Conservation (phyloP, 2,888 invertebrate species). For the Stomorhina lunata region DNA sequence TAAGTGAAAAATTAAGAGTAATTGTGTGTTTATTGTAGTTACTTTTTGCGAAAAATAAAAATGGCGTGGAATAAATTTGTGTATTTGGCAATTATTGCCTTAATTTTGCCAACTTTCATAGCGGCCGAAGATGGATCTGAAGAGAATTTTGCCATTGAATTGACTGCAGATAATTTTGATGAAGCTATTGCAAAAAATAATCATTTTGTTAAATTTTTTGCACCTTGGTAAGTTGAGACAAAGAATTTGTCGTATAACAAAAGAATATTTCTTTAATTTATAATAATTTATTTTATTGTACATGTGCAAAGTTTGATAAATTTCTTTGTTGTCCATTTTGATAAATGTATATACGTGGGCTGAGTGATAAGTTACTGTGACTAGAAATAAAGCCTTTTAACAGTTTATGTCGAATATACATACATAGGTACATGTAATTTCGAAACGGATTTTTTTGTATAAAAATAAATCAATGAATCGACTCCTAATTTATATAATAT, state of each 20-base stretch:
- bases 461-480: no score
- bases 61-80: slow-evolving; percentile 51
- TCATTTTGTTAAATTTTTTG: slow-evolving; percentile 89
- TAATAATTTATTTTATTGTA: no score
- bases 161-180: slow-evolving; percentile 83
- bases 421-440: no score
- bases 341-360: neutral
- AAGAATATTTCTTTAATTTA: no score
- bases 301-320: no score
- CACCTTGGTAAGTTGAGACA: slow-evolving; percentile 85
- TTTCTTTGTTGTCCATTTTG: neutral
- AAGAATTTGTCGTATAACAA: neutral
- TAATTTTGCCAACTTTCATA: slow-evolving; percentile 35
- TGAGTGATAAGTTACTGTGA: no score
- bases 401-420: no score
- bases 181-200: slow-evolving; percentile 84
- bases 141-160: slow-evolving; percentile 78
- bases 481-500: no score
- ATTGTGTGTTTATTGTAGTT: neutral
- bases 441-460: no score
- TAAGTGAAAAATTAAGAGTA: neutral
- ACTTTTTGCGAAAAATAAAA: slow-evolving; percentile 12
- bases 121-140: slow-evolving; percentile 56
- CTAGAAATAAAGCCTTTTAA: no score
- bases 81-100: slow-evolving; percentile 42